Evolutionary conservation across 2,113 vertebrate genomes (phyloP), one percentile per base, ranked within the genome.

Genomic region (Pseudorasbora parva): DNA sequence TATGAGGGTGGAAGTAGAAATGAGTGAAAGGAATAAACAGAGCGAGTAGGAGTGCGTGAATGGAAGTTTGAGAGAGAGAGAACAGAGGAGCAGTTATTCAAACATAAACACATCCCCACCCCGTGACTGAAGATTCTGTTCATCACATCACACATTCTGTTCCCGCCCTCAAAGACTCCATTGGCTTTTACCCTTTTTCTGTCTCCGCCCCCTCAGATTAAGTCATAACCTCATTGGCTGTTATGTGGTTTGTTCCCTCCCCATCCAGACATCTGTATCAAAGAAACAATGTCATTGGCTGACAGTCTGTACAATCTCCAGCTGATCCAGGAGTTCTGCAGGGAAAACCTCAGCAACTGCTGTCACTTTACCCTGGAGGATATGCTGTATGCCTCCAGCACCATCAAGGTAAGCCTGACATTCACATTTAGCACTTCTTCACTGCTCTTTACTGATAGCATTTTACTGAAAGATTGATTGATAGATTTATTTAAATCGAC

Each of bases 251-350:
- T 81, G 43, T 82, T 78, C 45, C 82, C 82, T 33, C 83, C 74
- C 79, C 59, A 11, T 71, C 78, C 91, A 99, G 98, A 99, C 93
- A 95, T 99, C 89, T 99, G 98, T 92, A 93, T 99, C 87, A 99
- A 99, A 89, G 97, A 98, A 92, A 96, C 96, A 2, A 97, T 99
- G 97, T 99, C 97, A 69, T 91, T 99, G 94, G 97, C 97, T 15
- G 98, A 99, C 92, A 98, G 97, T 89, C 92, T 99, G 72, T 99
- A 98, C 91, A 99, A 99, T 89, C 96, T 99, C 9, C 98, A 98
- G 84, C 81, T 99, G 90, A 96, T 99, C 87, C 97, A 98, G 90
- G 96, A 97, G 45, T 98, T 99, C 93, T 98, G 97, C 92, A 96
- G 93, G 87, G 96, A 96, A 87, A 97, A 97, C 90, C 93, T 99